Base-by-base conservation (phyloP, 2,888 invertebrate genomes). In the Ophion ventricosus region DNA sequence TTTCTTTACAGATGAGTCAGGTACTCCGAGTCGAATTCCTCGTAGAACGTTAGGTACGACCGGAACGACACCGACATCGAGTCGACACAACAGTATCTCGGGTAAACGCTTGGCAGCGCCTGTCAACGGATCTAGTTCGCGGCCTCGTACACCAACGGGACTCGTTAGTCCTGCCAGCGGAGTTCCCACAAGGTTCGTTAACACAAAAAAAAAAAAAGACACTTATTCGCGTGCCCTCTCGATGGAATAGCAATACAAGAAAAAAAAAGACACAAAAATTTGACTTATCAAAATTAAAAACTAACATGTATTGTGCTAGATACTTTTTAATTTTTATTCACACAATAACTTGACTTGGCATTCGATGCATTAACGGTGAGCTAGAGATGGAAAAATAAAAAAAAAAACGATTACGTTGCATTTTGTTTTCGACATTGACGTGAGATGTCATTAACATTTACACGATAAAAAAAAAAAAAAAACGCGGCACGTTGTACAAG, bases 11-110 rank as follows among this genome's bases (percentile, higher is more conserved):
- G 97, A 97, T 93, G 97, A 97, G 90, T 90, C 91, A 1, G 96
- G 95, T 67, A 97, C 97, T 64, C 97, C 96, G 85, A 97, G 97
- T 87, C 96, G 97, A 92, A 97, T 97, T 93, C 98, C 98, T 84
- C 95, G 96, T 83, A 96, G 96, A 93, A 94, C 95, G 17, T 94
- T 94, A 7, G 94, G 95, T 61, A 93, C 94, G 70, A 95, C 96
- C 35, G 96, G 96, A 82, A 93, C 94, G 14, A 94, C 95, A 92
- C 95, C 92, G 90, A 95, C 90, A 92, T 95, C 90, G 91, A 94
- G 86, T 94, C 95, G 83, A 92, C 95, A 86, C 94, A 95, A 96
- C 49, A 95, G 95, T 49, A 94, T 94, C n/a, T 95, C 96, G 49
- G 95, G 94, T 84, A 91, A 93, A 85, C 94, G 95, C 87, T 94